Evolutionary conservation across 2,113 vertebrate species (phyloP).

Genomic region (Phocoena sinus): DNA sequence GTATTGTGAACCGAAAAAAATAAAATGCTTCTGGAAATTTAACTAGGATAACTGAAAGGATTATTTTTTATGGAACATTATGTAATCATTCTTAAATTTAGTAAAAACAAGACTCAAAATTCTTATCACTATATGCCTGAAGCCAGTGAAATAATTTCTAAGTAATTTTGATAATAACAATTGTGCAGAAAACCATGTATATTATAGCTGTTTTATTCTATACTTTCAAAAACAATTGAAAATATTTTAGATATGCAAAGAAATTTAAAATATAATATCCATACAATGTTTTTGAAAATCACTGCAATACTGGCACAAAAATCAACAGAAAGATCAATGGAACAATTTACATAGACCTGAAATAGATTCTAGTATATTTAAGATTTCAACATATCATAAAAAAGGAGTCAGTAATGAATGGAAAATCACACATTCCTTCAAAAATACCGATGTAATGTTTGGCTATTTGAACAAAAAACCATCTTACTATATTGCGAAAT

Average conservation of each 20-base stretch:
- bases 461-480: neutral
- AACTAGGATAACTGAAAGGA: neutral
- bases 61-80: neutral
- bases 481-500: neutral
- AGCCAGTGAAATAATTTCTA: neutral
- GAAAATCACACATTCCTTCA: neutral
- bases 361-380: neutral
- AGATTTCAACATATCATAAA: neutral
- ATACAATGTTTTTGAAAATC: neutral
- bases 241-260: neutral
- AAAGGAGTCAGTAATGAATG: neutral
- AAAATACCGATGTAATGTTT: neutral
- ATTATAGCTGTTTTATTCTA: neutral
- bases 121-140: neutral
- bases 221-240: neutral
- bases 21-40: neutral
- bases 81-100: neutral
- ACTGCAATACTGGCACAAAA: neutral
- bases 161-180: neutral
- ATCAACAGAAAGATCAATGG: neutral
- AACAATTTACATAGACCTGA: neutral
- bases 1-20: neutral
- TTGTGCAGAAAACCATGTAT: neutral
- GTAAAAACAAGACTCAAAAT: neutral
- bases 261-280: neutral